Base-by-base conservation (phyloP, 2,888 invertebrate genomes). In the Tuta absoluta region DNA sequence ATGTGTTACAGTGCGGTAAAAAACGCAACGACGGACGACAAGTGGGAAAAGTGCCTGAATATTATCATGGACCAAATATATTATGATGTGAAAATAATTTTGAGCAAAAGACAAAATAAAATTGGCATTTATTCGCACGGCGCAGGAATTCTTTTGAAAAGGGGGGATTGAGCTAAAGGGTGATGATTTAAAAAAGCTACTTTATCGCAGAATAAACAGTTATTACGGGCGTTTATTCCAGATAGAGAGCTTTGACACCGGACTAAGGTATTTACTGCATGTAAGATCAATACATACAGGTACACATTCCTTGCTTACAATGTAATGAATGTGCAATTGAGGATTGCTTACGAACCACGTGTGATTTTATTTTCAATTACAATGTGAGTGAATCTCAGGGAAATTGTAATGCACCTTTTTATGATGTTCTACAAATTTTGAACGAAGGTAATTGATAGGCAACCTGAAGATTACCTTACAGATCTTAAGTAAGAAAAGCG, bases 171-270 rank as follows among this genome's bases (percentile, higher is more conserved):
- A 67, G 67, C 68, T 68, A 69, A 69, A 69, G 69, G 71, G 63
- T 67, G 67, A 72, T 70, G 71, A 70, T 57, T 71, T 65, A 69
- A 70, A 69, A 70, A 71, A 73, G 69, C 70, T 71, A 64, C 69
- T 53, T 21, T 72, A 72, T 71, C 71, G 66, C 63, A 66, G 65
- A 69, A 69, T 69, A 67, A 70, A 67, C 68, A 67, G 66, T 68
- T 72, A 70, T 68, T 69, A 71, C 68, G 68, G 70, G 70, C 69
- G 69, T 72, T 72, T 69, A 71, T 72, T 69, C 69, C 66, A 68
- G 65, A 67, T 70, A 68, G 66, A 70, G 69, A 70, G 67, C 75
- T 67, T 73, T 73, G 72, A 74, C 73, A 69, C 65, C 67, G 69
- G 66, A 63, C 69, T 69, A 69, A 71, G 72, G 72, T 69, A 71